These are phyloP conservation scores for Macrobrachium rosenbergii DNA, from an alignment of 1,140 invertebrate species.

Conservation along the genomic window DNA sequence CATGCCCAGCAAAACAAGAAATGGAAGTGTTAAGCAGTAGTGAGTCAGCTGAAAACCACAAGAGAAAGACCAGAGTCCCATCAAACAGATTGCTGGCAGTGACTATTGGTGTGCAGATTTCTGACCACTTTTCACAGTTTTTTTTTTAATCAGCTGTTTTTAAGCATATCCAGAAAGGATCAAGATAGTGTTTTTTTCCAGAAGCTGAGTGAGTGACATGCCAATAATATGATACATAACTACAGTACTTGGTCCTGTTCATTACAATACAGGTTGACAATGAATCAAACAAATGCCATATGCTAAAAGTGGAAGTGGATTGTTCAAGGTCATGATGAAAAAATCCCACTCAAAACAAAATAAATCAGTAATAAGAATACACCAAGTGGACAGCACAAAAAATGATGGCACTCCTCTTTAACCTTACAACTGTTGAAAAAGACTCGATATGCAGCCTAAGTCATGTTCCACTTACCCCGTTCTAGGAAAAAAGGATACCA, in stretches of 20 bases:
- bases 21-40: no score
- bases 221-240: no score
- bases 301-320: neutral
- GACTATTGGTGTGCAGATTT: neutral
- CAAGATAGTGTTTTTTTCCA: neutral
- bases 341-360: neutral
- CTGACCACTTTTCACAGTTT: neutral
- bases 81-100: no score
- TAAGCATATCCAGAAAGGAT: neutral
- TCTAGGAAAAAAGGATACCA: constrained; percentile 4
- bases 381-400: neutral
- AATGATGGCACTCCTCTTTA: neutral
- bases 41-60: no score
- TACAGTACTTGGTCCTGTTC: no score
- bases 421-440: no score
- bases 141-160: neutral
- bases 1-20: no score
- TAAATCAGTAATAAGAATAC: neutral
- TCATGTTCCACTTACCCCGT: constrained; percentile 24
- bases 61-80: no score
- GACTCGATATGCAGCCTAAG: no score
- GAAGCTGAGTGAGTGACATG: neutral
- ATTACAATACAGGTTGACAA: no score
- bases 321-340: neutral
- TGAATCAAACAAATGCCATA: no score